phyloP scores from a whole-genome alignment of 64 coral and sea anemone species.

The Montipora sp. region DNA sequence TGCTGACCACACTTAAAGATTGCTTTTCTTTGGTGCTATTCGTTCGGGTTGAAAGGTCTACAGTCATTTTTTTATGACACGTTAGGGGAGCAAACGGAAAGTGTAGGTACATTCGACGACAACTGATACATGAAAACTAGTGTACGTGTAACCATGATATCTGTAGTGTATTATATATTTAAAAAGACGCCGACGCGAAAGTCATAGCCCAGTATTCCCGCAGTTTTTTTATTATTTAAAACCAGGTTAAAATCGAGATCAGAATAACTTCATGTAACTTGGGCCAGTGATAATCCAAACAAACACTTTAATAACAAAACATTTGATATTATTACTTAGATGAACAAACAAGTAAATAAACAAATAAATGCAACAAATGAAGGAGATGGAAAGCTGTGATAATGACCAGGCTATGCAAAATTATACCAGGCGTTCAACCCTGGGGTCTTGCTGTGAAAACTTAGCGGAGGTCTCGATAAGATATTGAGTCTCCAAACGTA shows the following conservation, averaged over 20 bases:
- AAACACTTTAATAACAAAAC: not conserved
- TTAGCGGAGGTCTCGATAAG: conserved; percentile 1
- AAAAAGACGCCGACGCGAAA: conserved; percentile 19
- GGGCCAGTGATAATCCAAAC: not conserved
- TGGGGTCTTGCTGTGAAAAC: not conserved
- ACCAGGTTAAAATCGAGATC: not conserved
- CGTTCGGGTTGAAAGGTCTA: not conserved
- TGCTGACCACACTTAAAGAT: not conserved
- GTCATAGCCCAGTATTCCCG: not conserved
- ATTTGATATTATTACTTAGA: not conserved
- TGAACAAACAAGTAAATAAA: conserved; percentile 1
- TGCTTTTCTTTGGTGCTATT: not conserved
- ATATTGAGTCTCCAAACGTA: not conserved
- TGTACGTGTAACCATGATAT: not conserved
- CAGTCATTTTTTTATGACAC: not conserved
- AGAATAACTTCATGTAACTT: not conserved
- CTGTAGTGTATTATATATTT: conserved; percentile 42
- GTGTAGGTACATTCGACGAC: not conserved
- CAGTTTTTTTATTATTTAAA: conserved; percentile 12
- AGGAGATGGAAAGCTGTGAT: not conserved
- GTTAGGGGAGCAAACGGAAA: not conserved
- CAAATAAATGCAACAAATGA: not conserved
- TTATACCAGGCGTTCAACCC: not conserved
- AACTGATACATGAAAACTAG: not conserved
- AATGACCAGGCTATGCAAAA: not conserved